Evolutionary conservation across 2,113 vertebrate genomes (phyloP).

Genomic region (Ploceus nigricollis): DNA sequence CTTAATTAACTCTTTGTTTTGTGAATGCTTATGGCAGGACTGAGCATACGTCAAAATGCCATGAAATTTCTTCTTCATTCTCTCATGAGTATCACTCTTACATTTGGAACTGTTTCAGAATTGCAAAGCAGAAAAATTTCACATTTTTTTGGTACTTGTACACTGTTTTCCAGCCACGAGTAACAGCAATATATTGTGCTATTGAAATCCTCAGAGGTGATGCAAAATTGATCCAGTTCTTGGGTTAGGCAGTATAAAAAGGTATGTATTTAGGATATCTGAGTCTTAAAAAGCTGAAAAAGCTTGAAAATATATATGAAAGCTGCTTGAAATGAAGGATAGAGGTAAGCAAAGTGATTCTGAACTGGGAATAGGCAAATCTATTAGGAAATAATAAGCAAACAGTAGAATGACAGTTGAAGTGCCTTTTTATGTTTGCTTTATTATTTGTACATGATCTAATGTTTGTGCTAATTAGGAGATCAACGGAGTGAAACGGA

Average conservation of each 20-base stretch:
- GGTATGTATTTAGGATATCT: background rate
- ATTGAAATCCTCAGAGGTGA: background rate
- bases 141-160: background rate
- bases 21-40: background rate
- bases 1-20: background rate
- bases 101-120: background rate
- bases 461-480: background rate
- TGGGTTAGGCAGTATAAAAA: conserved; percentile 15
- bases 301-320: background rate
- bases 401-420: background rate
- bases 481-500: background rate
- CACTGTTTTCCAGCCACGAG: background rate
- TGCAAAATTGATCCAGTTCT: background rate
- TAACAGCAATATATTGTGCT: background rate
- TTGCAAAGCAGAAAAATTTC: background rate
- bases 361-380: background rate
- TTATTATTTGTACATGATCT: background rate
- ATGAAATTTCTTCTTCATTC: background rate
- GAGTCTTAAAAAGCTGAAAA: background rate
- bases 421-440: background rate
- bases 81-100: background rate
- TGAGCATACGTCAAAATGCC: background rate
- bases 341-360: background rate
- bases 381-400: background rate
- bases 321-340: background rate